Conservation (phyloP, 30 jellyfish, hydroid and myxozoan genomes). For the Sanderia malayensis region DNA sequence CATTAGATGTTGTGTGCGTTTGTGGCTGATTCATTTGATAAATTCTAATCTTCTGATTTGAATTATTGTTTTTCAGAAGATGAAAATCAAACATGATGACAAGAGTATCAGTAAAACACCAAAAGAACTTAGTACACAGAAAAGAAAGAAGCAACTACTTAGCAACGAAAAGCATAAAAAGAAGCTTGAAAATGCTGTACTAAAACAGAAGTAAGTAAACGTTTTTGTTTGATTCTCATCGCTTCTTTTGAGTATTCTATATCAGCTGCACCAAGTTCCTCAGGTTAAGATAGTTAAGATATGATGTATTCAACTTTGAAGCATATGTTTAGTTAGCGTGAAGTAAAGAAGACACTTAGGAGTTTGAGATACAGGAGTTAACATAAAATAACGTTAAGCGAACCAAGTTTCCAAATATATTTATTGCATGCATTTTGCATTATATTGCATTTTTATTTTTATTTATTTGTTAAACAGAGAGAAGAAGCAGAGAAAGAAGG, state of each 20-base stretch:
- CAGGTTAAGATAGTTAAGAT: too few species aligned
- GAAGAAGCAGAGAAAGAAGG: neutral
- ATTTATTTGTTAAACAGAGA: neutral
- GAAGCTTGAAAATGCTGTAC: conserved; percentile 56
- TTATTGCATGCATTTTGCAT: too few species aligned
- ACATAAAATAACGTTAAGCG: too few species aligned
- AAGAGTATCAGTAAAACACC: conserved; percentile 69
- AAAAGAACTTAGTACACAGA: conserved; percentile 84
- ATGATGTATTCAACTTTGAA: too few species aligned
- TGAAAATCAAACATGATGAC: conserved; percentile 48
- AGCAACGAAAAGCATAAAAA: conserved; percentile 82
- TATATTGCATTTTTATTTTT: too few species aligned
- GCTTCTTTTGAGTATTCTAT: too few species aligned
- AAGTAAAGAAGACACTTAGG: too few species aligned
- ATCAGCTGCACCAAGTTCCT: too few species aligned
- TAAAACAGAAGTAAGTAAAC: conserved; percentile 76
- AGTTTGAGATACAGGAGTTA: too few species aligned
- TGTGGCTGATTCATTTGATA: neutral
- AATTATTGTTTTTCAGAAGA: conserved; percentile 53
- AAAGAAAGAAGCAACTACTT: conserved; percentile 76
- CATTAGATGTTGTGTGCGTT: neutral
- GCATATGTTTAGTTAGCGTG: too few species aligned
- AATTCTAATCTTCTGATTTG: neutral
- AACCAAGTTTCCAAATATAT: too few species aligned
- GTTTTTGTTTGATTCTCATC: too few species aligned